These are phyloP conservation scores for Fregetta grallaria DNA, from an alignment of 2,113 vertebrate genomes.

Conservation along the genomic window DNA sequence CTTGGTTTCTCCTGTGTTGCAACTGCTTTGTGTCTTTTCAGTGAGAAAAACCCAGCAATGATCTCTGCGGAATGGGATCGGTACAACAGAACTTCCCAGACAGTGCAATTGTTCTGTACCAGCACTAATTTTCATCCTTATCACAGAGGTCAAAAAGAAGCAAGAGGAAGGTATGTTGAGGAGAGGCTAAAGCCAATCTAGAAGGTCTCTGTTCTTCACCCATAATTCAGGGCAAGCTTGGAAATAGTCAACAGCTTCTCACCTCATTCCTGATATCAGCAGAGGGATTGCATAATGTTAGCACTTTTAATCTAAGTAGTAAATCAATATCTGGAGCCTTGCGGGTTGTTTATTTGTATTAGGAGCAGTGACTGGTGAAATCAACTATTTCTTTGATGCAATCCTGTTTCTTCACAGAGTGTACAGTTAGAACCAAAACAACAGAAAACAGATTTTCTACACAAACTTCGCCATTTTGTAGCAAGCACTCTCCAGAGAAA, in stretches of 20 bases:
- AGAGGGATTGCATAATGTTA: neutral
- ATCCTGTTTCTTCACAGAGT: neutral
- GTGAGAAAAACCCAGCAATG: neutral
- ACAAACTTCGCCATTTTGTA: neutral
- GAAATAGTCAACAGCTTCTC: neutral
- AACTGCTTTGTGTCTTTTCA: neutral
- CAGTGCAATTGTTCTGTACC: neutral
- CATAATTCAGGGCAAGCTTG: neutral
- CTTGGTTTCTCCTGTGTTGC: rapidly evolving
- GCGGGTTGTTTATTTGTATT: neutral
- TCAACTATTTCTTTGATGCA: neutral
- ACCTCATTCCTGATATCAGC: neutral
- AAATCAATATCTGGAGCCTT: neutral
- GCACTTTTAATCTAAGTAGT: neutral
- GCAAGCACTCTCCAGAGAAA: neutral
- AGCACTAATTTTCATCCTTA: neutral
- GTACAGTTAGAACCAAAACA: neutral
- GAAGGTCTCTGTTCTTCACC: neutral
- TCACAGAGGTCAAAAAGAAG: neutral
- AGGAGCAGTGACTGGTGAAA: neutral
- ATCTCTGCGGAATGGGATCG: neutral
- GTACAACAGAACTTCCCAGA: neutral
- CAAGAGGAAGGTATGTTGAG: neutral
- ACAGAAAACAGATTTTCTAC: neutral
- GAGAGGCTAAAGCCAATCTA: neutral